phyloP scores from a whole-genome alignment of 37 sponge, comb jelly and placozoan genomes.

The Ianthella basta region DNA sequence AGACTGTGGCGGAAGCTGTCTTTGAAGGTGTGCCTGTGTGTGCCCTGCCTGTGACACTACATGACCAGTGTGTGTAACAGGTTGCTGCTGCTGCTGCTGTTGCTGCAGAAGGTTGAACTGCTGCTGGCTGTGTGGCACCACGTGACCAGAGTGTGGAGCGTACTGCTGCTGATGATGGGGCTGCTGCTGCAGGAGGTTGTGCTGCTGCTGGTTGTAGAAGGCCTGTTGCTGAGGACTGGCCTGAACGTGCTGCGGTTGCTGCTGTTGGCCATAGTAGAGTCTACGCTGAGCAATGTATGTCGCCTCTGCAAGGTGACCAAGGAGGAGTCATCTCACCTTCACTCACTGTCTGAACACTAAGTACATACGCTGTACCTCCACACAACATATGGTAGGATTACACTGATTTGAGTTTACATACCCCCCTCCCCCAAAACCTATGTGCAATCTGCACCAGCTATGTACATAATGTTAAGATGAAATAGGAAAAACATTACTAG shows the following conservation, averaged over 20 bases:
- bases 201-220: conserved; percentile 13
- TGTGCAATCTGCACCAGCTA: no score
- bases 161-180: conserved; percentile 28
- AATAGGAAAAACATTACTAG: no score
- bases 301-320: neutral
- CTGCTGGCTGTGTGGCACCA: neutral
- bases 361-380: no score
- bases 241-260: conserved; percentile 35
- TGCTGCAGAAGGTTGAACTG: no score
- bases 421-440: no score
- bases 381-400: no score
- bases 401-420: no score
- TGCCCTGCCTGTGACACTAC: neutral
- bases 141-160: neutral
- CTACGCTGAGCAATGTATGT: conserved; percentile 23
- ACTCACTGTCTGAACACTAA: no score
- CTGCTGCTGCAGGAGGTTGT: neutral
- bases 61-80: neutral
- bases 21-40: neutral
- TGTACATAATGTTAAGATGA: no score
- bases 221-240: conserved; percentile 22
- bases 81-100: no score
- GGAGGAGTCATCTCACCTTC: no score
- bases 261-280: conserved; percentile 35
- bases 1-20: neutral